phyloP scores from a whole-genome alignment of 1,140 invertebrate species.

The Gryllus bimaculatus region DNA sequence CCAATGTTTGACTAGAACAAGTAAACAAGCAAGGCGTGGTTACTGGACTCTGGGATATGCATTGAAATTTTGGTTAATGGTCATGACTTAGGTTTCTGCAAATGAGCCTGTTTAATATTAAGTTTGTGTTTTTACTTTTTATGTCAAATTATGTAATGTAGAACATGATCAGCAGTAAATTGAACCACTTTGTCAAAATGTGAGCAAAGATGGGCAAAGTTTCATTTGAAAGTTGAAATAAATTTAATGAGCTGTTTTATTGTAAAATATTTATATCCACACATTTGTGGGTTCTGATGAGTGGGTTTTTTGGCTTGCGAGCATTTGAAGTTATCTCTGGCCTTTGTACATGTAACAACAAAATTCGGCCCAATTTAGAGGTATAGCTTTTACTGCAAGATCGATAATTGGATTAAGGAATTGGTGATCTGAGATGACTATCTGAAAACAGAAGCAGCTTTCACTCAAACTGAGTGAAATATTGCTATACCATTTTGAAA shows the following conservation, averaged over 20 bases:
- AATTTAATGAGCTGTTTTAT: conserved; percentile 17
- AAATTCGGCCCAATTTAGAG: background rate
- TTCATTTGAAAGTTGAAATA: conserved; percentile 7
- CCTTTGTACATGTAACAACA: conserved; percentile 18
- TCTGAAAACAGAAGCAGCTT: conserved; percentile 5
- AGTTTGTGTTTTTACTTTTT: conserved; percentile 26
- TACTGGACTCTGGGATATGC: conserved; percentile 21
- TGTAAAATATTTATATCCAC: conserved; percentile 15
- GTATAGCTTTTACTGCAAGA: background rate
- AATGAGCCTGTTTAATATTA: conserved; percentile 26
- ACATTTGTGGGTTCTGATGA: conserved; percentile 18
- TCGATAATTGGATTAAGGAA: background rate
- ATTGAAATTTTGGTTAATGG: conserved; percentile 28
- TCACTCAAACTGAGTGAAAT: conserved; percentile 11
- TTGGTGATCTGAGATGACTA: background rate
- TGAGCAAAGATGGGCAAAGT: conserved; percentile 17
- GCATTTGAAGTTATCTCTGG: conserved; percentile 18
- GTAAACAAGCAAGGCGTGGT: conserved; percentile 20
- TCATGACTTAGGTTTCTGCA: conserved; percentile 24
- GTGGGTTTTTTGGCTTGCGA: conserved; percentile 24
- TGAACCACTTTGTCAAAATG: conserved; percentile 11
- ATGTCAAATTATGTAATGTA: conserved; percentile 24
- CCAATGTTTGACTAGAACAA: conserved; percentile 12
- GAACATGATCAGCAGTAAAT: conserved; percentile 24
- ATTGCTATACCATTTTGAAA: background rate